phyloP scores from a whole-genome alignment of 2,797 vertebrate genomes.

The Sebastolobus altivelis region DNA sequence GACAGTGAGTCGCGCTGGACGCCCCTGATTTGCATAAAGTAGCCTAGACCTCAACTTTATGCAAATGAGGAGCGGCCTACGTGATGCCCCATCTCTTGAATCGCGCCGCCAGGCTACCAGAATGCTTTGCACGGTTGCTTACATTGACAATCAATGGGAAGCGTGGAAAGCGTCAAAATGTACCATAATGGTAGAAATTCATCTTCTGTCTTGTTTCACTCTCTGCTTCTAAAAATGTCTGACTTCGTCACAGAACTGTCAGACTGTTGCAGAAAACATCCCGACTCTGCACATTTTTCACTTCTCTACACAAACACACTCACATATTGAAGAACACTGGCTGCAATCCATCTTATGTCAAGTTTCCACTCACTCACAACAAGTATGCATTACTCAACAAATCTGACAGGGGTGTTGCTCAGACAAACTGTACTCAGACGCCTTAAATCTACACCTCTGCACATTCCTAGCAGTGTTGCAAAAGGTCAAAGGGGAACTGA shows the following conservation, averaged over 20 bases:
- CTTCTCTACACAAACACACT: not conserved
- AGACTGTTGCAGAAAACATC: conserved; percentile 8
- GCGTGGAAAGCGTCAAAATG: too few species aligned
- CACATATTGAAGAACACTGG: not conserved
- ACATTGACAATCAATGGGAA: too few species aligned
- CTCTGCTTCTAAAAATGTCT: conserved; percentile 17
- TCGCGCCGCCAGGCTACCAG: accelerated
- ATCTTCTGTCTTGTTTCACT: conserved; percentile 5
- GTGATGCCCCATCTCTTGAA: too few species aligned
- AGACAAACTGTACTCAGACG: not conserved
- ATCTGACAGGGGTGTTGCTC: conserved; percentile 11
- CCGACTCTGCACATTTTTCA: conserved; percentile 9
- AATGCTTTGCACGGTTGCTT: too few species aligned
- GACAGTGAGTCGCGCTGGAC: accelerated
- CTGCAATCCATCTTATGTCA: not conserved
- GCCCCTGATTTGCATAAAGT: accelerated
- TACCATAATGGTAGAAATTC: not conserved
- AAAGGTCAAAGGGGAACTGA: conserved; percentile 36
- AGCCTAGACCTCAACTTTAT: too few species aligned
- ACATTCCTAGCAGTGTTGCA: conserved; percentile 5
- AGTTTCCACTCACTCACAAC: not conserved
- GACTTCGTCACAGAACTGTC: conserved; percentile 12
- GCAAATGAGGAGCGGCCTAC: too few species aligned
- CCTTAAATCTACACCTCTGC: conserved; percentile 15
- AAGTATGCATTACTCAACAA: not conserved